Evolutionary conservation across 2,888 invertebrate species (phyloP).

Genomic region (Sinotaia quadrata): DNA sequence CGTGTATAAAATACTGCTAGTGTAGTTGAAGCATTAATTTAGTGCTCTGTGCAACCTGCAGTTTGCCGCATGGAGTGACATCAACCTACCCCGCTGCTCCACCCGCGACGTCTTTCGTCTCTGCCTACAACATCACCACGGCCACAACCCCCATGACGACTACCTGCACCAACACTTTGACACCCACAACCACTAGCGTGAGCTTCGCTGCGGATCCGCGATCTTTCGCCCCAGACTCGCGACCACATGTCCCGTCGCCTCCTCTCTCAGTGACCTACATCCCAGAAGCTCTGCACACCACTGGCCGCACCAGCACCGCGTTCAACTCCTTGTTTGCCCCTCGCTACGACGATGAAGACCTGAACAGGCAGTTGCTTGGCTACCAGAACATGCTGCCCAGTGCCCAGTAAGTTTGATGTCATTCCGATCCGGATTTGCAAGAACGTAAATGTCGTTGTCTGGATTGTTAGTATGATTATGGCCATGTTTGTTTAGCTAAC

Average conservation of each 20-base stretch:
- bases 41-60: constrained; percentile 30
- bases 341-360: background rate
- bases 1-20: too few species aligned
- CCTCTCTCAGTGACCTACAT: constrained; percentile 22
- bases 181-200: background rate
- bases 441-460: too few species aligned
- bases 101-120: constrained; percentile 17
- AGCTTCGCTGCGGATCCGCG: background rate
- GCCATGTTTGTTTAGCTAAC: too few species aligned
- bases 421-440: too few species aligned
- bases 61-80: too few species aligned
- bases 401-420: constrained; percentile 12
- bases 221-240: background rate
- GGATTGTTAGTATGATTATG: too few species aligned
- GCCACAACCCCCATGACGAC: background rate
- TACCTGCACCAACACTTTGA: background rate
- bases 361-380: constrained; percentile 14
- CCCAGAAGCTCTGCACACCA: constrained; percentile 26
- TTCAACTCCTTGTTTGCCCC: background rate
- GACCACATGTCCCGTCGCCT: constrained; percentile 19
- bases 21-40: too few species aligned
- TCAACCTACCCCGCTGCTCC: constrained; percentile 14
- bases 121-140: background rate
- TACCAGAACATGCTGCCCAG: constrained; percentile 1
- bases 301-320: background rate